Evolutionary conservation across 92 coral and sea anemone genomes (phyloP).

Genomic region (Umimayanthus chanpuru): DNA sequence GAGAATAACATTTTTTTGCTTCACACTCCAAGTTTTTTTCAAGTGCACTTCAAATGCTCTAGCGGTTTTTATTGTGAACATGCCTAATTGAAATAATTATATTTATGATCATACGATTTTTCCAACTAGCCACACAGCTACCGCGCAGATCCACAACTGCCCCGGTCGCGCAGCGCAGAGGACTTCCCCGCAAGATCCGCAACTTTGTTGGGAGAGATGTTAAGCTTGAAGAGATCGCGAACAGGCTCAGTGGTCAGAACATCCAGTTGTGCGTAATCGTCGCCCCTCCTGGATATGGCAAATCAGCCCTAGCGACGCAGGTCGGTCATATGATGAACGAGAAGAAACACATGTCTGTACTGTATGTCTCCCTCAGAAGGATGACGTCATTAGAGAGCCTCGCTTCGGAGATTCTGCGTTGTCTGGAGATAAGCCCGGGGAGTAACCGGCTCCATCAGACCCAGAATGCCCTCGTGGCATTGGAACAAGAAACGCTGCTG

Average conservation of each 20-base stretch:
- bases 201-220: conserved; percentile 67
- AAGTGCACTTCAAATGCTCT: too few relatives aligned
- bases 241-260: not conserved
- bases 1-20: too few relatives aligned
- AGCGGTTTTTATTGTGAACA: too few relatives aligned
- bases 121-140: conserved; percentile 1
- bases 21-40: too few relatives aligned
- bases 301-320: conserved; percentile 55
- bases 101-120: too few relatives aligned
- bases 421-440: conserved; percentile 32
- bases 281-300: conserved; percentile 79
- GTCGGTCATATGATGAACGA: conserved; percentile 58
- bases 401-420: conserved; percentile 53
- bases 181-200: conserved; percentile 45
- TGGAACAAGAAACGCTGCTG: conserved; percentile 49
- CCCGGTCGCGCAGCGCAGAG: not conserved
- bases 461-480: conserved; percentile 40
- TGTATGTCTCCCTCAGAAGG: conserved; percentile 52
- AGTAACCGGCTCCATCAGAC: conserved; percentile 49
- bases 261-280: conserved; percentile 39
- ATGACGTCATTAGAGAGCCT: conserved; percentile 38
- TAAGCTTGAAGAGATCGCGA: conserved; percentile 27
- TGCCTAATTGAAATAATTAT: too few relatives aligned
- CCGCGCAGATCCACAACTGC: not conserved
- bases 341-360: conserved; percentile 35